These are phyloP conservation scores for Stomatorhinus ivindoensis DNA, from an alignment of 2,113 vertebrate species.

Conservation along the genomic window DNA sequence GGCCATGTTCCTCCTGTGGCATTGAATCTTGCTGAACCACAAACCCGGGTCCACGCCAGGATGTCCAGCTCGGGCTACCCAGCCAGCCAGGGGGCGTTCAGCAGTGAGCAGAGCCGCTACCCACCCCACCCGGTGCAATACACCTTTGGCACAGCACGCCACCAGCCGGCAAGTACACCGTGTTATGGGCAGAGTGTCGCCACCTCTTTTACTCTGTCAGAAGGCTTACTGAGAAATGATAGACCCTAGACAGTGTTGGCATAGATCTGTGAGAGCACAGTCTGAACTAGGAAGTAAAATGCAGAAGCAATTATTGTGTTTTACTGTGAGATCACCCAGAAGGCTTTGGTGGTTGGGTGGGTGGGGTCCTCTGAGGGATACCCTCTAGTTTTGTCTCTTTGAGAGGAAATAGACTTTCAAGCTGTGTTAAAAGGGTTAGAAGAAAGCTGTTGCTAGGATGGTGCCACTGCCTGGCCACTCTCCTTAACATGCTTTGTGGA, in stretches of 20 bases:
- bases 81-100: slow-evolving; percentile 92
- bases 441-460: background rate
- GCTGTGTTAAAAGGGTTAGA: background rate
- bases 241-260: background rate
- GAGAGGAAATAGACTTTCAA: background rate
- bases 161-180: slow-evolving; percentile 74
- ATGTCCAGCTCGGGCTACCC: slow-evolving; percentile 99
- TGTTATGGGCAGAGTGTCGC: background rate
- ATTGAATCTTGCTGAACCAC: slow-evolving; percentile 65
- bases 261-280: background rate
- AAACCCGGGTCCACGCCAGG: slow-evolving; percentile 55
- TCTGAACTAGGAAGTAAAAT: background rate
- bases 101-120: slow-evolving; percentile 87
- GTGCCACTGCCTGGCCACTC: too few relatives aligned
- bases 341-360: background rate
- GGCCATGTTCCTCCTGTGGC: slow-evolving; percentile 67
- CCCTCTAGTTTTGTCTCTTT: background rate
- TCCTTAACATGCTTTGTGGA: background rate
- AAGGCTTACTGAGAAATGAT: background rate
- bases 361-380: background rate
- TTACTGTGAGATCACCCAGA: background rate
- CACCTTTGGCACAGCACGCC: slow-evolving; percentile 75
- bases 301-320: background rate
- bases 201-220: background rate
- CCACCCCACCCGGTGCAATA: slow-evolving; percentile 89